These are phyloP conservation scores for Nycticorax nycticorax DNA, from an alignment of 2,113 vertebrate species.

Conservation along the genomic window DNA sequence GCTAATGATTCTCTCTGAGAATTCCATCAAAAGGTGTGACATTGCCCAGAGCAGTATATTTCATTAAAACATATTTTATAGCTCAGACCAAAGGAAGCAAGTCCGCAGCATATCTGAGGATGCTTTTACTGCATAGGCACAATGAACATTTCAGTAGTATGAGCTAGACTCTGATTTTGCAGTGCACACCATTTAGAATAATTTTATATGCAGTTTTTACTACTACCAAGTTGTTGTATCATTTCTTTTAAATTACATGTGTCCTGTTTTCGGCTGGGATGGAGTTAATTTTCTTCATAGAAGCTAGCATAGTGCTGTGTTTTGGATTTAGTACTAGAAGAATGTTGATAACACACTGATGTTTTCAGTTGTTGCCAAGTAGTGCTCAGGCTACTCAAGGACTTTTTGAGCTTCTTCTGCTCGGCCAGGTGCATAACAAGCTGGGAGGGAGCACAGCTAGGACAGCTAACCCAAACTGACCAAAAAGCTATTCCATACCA, in stretches of 20 bases:
- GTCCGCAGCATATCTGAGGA: not conserved
- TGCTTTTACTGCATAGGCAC: not conserved
- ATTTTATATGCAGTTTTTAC: not conserved
- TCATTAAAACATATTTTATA: slow-evolving; percentile 22
- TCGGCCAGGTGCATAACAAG: too few relatives aligned
- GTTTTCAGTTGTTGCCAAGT: too few relatives aligned
- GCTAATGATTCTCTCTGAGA: slow-evolving; percentile 36
- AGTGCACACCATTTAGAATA: not conserved
- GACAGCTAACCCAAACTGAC: too few relatives aligned
- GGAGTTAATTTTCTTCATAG: too few relatives aligned
- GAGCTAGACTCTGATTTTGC: not conserved
- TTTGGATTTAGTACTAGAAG: too few relatives aligned
- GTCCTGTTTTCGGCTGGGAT: too few relatives aligned
- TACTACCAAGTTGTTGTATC: not conserved
- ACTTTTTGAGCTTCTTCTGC: too few relatives aligned
- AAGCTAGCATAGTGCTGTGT: too few relatives aligned
- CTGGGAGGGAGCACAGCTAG: too few relatives aligned
- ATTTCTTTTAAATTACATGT: not conserved
- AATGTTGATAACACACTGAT: too few relatives aligned
- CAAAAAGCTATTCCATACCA: too few relatives aligned
- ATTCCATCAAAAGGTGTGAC: slow-evolving; percentile 36
- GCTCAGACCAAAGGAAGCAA: slow-evolving; percentile 9
- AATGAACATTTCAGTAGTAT: not conserved
- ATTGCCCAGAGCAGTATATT: slow-evolving; percentile 14
- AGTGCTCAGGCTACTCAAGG: too few relatives aligned